phyloP scores from a whole-genome alignment of 2,888 invertebrate genomes.

The Malachius bipustulatus region DNA sequence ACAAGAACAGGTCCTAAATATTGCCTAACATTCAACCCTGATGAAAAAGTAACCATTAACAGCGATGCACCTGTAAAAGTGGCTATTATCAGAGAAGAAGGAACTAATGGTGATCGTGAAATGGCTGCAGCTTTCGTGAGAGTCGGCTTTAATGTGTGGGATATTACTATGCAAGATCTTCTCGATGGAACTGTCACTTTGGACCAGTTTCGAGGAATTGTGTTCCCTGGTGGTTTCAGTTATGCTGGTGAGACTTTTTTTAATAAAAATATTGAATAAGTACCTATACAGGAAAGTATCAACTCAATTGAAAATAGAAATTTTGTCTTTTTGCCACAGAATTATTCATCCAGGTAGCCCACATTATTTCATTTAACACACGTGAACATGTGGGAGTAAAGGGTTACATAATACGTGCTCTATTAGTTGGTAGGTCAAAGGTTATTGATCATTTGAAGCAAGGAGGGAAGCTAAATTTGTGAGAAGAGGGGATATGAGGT shows the following conservation, averaged over 20 bases:
- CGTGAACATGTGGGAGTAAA: too few relatives aligned
- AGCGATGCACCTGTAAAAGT: constrained; percentile 45
- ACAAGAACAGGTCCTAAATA: constrained; percentile 60
- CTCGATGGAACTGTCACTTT: constrained; percentile 56
- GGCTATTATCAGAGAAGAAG: constrained; percentile 93
- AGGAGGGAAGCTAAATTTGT: too few relatives aligned
- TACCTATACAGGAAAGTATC: too few relatives aligned
- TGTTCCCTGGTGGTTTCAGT: constrained; percentile 98
- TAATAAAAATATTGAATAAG: too few relatives aligned
- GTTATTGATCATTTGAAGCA: too few relatives aligned
- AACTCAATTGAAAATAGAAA: too few relatives aligned
- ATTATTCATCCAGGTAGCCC: too few relatives aligned
- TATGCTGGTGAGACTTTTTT: constrained; percentile 72
- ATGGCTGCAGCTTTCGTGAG: constrained; percentile 84
- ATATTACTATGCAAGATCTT: constrained; percentile 89
- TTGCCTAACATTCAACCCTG: constrained; percentile 57
- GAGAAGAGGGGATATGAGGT: too few relatives aligned
- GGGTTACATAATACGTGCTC: too few relatives aligned
- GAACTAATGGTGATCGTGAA: constrained; percentile 93
- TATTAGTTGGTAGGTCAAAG: too few relatives aligned
- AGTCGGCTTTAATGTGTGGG: constrained; percentile 86
- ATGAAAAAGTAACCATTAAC: constrained; percentile 37
- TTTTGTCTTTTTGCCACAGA: too few relatives aligned
- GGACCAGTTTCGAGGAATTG: constrained; percentile 73
- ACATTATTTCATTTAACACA: too few relatives aligned